Base-by-base conservation (phyloP, 2,888 invertebrate species). In the Pinctada fucata region DNA sequence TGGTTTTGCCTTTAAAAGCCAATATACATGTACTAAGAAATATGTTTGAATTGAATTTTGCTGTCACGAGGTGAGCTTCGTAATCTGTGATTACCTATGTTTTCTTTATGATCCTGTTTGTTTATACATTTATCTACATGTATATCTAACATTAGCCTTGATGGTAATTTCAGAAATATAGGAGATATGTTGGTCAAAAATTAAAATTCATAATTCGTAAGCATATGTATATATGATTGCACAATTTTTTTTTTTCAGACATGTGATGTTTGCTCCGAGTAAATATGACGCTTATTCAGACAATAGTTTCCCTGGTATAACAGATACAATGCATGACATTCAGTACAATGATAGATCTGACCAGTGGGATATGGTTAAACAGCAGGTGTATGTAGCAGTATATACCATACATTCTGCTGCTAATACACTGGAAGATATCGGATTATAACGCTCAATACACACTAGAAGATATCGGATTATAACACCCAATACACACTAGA, bases 241-340 rank as follows among this genome's bases (percentile, higher is more conserved):
- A 31, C 1, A 31, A 31, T 31, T 1, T 31, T 31, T 16, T 50
- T 72, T n/a, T 82, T 86, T 45, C 85, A 89, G 90, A 72, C 85
- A 91, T 80, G 89, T 93, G 0, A 83, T 93, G 69, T 92, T 90
- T 82, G 92, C 93, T 4, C 90, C 90, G 1, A 89, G 90, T 72
- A 71, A 75, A 48, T 85, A 84, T 74, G 87, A 91, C 70, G 70
- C 85, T 10, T 91, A 91, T 78, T 75, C 82, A 3, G 89, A 90
- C 64, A 81, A 87, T 63, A 85, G 82, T 64, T 90, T 91, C 74
- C 90, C 91, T 3, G 91, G 89, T 13, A 85, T 91, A 4, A 82
- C 83, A 4, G 90, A 90, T 77, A 83, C 88, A 5, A 84, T 90
- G 84, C 83, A 79, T 72, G 83, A 87, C 49, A 87, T 91, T 5